phyloP scores from a whole-genome alignment of 2,888 invertebrate genomes.

The Tanypteryx hageni region DNA sequence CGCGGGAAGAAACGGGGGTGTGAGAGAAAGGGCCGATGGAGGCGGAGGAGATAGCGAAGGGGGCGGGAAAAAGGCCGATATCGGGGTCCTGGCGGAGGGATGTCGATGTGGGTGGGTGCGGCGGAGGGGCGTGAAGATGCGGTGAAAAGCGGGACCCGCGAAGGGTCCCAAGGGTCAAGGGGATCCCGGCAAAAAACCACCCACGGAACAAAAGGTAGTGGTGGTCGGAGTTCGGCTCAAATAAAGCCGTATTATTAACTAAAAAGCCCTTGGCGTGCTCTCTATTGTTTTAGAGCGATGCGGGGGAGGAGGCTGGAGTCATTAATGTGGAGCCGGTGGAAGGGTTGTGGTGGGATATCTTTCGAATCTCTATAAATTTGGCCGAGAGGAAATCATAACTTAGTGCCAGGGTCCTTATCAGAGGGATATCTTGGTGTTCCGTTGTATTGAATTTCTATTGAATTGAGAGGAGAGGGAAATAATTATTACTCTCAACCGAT shows the following conservation, averaged over 20 bases:
- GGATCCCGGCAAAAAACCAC: conserved; percentile 19
- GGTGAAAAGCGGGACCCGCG: too few relatives aligned
- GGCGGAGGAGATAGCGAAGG: too few relatives aligned
- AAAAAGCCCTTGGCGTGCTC: not conserved
- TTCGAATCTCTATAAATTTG: conserved; percentile 34
- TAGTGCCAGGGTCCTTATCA: not conserved
- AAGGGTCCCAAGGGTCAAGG: not conserved
- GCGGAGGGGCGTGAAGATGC: not conserved
- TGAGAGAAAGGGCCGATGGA: too few relatives aligned
- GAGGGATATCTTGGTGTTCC: conserved; percentile 17
- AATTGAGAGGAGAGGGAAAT: conserved; percentile 30
- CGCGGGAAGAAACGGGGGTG: too few relatives aligned
- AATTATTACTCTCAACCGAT: conserved; percentile 38
- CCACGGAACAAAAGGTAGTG: conserved; percentile 41
- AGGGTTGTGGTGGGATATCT: not conserved
- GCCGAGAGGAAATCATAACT: conserved; percentile 39
- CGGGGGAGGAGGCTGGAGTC: not conserved
- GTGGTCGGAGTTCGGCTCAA: not conserved
- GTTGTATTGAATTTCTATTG: conserved; percentile 36
- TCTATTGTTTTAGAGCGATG: conserved; percentile 5
- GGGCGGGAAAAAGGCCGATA: too few relatives aligned
- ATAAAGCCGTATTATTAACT: conserved; percentile 51
- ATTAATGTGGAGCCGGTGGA: not conserved
- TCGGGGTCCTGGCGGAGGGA: too few relatives aligned
- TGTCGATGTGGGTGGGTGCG: not conserved